These are phyloP conservation scores for Morpho deidamia DNA, from an alignment of 2,888 invertebrate species.

Conservation along the genomic window DNA sequence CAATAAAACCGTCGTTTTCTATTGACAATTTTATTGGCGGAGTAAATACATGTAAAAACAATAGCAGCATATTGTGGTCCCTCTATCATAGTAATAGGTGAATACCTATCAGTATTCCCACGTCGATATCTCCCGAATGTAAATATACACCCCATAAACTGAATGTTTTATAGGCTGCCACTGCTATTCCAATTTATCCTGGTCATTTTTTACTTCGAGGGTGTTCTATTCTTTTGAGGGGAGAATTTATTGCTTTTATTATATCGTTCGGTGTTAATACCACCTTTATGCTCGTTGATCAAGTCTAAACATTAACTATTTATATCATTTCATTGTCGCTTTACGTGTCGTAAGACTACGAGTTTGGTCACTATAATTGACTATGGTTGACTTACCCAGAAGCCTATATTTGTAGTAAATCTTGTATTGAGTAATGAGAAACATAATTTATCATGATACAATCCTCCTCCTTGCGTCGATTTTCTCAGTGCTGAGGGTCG, in stretches of 20 bases:
- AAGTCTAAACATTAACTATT: slow-evolving; percentile 28
- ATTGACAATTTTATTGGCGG: neutral
- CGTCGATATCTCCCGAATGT: slow-evolving; percentile 68
- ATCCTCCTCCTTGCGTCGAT: too few relatives aligned
- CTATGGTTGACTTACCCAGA: too few relatives aligned
- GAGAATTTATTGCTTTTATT: slow-evolving; percentile 64
- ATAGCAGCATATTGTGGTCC: slow-evolving; percentile 17
- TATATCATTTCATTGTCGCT: slow-evolving; percentile 16
- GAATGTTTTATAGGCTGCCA: slow-evolving; percentile 75
- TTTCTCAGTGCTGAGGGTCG: too few relatives aligned
- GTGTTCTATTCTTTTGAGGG: slow-evolving; percentile 67
- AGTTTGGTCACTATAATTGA: too few relatives aligned
- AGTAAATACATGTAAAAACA: slow-evolving; percentile 12
- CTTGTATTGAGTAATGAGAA: too few relatives aligned
- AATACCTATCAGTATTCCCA: slow-evolving; percentile 58
- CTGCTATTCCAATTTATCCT: slow-evolving; percentile 76
- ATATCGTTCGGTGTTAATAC: slow-evolving; percentile 26
- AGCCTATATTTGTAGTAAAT: too few relatives aligned
- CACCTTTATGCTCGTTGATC: slow-evolving; percentile 41
- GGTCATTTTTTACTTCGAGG: slow-evolving; percentile 75
- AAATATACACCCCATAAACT: slow-evolving; percentile 78
- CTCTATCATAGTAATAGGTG: slow-evolving; percentile 34
- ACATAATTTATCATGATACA: too few relatives aligned
- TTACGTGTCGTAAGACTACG: neutral
- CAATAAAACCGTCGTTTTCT: neutral